Base-by-base conservation (phyloP, 2,113 vertebrate species). In the Myotis yumanensis region DNA sequence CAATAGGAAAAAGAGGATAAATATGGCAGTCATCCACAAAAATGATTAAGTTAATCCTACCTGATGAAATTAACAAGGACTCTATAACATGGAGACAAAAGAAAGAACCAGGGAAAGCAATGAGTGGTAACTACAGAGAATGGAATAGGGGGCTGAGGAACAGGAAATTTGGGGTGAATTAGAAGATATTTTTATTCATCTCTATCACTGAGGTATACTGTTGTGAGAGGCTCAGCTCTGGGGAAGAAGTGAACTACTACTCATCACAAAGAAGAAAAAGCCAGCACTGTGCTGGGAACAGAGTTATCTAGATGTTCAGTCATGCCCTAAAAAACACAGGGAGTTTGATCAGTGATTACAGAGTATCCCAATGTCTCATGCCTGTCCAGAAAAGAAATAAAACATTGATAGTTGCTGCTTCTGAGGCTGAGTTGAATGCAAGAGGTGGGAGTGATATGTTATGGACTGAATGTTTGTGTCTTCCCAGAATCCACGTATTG, bases 21-120 rank as follows among this genome's bases (percentile, higher is more conserved):
- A 86, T 73, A 95, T 87, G 95, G 89, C 71, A 96, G 84, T 71
- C 37, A 76, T 94, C 80, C 87, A 89, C 66, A 51, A 87, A 89
- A 94, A 89, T 95, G 95, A 96, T 37, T 86, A 91, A 89, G 77
- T 82, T 91, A 92, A 91, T 97, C 91, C 62, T 68, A 77, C 76
- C 81, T 85, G 35, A 37, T 93, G 57, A 46, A 94, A 93, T 90
- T 91, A 86, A 94, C 37, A 48, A 25, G 73, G 73, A 32, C 64
- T 96, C 69, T 84, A 62, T 87, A 95, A 89, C 62, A 86, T 30
- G 28, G 28, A 57, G 52, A 93, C 77, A 91, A 86, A 77, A 75
- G 68, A 93, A 89, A 91, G 51, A 89, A 83, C 12, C 28, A 51
- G 16, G 64, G 79, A 76, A 86, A 54, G 35, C 46, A 94, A 62